Base-by-base conservation (phyloP, 2,113 vertebrate genomes). In the Pygoscelis adeliae region DNA sequence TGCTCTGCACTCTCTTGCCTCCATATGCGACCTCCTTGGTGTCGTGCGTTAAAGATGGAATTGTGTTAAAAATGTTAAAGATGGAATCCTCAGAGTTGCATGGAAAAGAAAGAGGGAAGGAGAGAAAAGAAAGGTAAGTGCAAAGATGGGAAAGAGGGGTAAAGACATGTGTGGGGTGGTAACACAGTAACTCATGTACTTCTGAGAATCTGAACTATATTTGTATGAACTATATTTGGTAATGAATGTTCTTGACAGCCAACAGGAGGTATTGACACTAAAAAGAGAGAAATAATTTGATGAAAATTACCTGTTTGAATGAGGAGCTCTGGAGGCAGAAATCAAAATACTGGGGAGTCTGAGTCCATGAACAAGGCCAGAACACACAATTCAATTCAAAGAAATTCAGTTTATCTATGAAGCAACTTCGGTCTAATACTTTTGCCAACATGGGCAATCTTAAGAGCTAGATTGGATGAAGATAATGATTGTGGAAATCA, bases 1-100 rank as follows among this genome's bases (percentile, higher is more conserved):
- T 38, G 50, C 34, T 78, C 72, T 93, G 80, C 38, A 16, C n/a
- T 49, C 15, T 44, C 30, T 19, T 21, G 46, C 18, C 40, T 81
- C 61, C 26, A 0, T 1, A 0, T 29, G 38, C 0, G 1, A 12
- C 23, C 21, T 49, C 8, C 1, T 22, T 61, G 56, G 5, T 34
- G 52, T 36, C 2, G 1, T 36, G 4, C 56, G 27, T 50, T 26
- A 34, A 40, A 20, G 38, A 38, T 38, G 38, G 38, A 38, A 38
- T 38, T 38, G 38, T 38, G 38, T 38, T 38, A 38, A 38, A 38
- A 8, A 38, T 61, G 27, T 50, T 26, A 34, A 40, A 21, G n/a
- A 30, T 7, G 50, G 61, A 67, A 36, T 0, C 53, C 52, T 89
- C 36, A 61, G 81, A 85, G 56, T 8, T 79, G 20, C 15, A 13